Base-by-base conservation (phyloP, 2,888 invertebrate species). In the Drosophila robusta region DNA sequence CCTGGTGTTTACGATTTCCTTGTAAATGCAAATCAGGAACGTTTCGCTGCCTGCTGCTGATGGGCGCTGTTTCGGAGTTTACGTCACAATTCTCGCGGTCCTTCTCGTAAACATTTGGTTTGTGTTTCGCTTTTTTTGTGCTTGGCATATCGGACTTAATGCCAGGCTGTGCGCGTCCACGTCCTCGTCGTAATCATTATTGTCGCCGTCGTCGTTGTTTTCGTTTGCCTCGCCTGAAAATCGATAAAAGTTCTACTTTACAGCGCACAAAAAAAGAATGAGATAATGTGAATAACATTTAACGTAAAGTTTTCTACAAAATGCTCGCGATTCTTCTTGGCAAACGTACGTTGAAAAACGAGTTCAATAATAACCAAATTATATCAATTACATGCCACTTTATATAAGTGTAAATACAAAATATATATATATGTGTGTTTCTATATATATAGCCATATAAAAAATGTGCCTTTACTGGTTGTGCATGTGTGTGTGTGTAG, bases 331-430 rank as follows among this genome's bases (percentile, higher is more conserved):
- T 51, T 57, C 29, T 7, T 29, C 36, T 34, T 36, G 55, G 47
- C 62, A 62, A 76, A 76, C 54, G 52, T 61, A 70, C 51, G 70
- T 70, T 51, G 56, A 46, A 47, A 47, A 56, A 16, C 42, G 22
- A 52, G n/a, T 51, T 52, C n/a, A 63, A 50, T 42, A 49, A 38
- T 63, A 42, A 63, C 34, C 39, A 47, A 45, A 26, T 41, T 45
- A 41, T 42, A 47, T 54, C 52, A 52, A 67, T 58, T 62, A 75
- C 72, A 75, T 66, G 58, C 54, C 67, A 62, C 51, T 71, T 54
- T 41, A 58, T 45, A 57, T 29, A 60, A 36, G 60, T 60, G 38
- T 70, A 66, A 56, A 68, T 63, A 72, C 41, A 56, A 66, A 58
- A 36, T 55, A 46, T 55, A 49, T 71, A 26, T 54, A 50, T 41